These are phyloP conservation scores for Salarias fasciatus DNA, from an alignment of 2,797 vertebrate species.

Conservation along the genomic window DNA sequence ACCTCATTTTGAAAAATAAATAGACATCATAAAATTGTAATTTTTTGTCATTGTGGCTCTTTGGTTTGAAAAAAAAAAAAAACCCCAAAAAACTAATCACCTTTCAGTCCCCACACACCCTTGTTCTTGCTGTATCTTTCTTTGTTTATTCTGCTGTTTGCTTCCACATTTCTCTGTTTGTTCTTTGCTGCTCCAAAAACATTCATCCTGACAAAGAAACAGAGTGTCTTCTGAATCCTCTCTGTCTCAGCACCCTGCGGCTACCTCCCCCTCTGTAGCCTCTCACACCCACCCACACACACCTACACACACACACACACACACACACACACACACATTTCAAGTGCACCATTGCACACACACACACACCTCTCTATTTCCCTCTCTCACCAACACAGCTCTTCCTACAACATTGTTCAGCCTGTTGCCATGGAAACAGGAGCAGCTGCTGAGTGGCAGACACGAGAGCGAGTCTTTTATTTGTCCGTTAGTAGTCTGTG, in stretches of 20 bases:
- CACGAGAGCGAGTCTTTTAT: slow-evolving; percentile 80
- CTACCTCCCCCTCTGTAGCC: slow-evolving; percentile 70
- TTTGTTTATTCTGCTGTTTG: slow-evolving; percentile 34
- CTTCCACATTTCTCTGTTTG: slow-evolving; percentile 56
- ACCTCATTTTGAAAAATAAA: slow-evolving; percentile 99
- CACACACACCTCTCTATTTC: slow-evolving; percentile 58
- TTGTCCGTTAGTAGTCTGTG: slow-evolving; percentile 80
- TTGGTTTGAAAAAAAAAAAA: slow-evolving; percentile 9
- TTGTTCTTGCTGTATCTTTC: background rate
- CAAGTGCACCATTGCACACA: slow-evolving; percentile 41
- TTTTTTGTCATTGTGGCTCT: slow-evolving; percentile 26
- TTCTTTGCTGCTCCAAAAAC: slow-evolving; percentile 60
- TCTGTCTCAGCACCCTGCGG: slow-evolving; percentile 72
- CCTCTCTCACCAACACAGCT: slow-evolving; percentile 67
- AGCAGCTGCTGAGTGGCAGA: slow-evolving; percentile 95
- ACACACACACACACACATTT: slow-evolving; percentile 58
- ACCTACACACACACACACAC: slow-evolving; percentile 40
- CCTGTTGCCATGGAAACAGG: slow-evolving; percentile 89
- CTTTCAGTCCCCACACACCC: background rate
- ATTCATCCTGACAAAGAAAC: slow-evolving; percentile 75
- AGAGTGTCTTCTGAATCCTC: slow-evolving; percentile 72
- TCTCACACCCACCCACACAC: slow-evolving; percentile 69
- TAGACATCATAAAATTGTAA: slow-evolving; percentile 84
- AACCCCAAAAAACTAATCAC: background rate
- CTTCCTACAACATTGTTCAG: slow-evolving; percentile 87